Evolutionary conservation across 35 echinoderm and acorn worm genomes (phyloP).

Genomic region (Strongylocentrotus purpuratus): DNA sequence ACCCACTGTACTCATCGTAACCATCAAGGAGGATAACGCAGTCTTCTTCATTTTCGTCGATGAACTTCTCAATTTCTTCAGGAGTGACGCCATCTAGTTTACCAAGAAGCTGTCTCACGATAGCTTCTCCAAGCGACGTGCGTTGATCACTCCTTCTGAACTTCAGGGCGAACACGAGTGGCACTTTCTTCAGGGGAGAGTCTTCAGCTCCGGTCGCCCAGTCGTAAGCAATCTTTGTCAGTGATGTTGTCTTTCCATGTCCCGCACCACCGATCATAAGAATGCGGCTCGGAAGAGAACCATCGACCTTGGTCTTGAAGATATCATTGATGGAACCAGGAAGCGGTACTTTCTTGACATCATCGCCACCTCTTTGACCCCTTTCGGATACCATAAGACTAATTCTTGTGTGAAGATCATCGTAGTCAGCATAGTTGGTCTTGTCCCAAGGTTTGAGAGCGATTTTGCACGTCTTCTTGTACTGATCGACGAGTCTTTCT

Average conservation of each 20-base stretch:
- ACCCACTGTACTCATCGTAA: conserved; percentile 27
- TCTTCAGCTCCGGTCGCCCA: not conserved
- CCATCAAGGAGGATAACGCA: conserved; percentile 26
- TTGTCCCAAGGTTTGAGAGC: conserved; percentile 6
- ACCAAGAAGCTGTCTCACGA: not conserved
- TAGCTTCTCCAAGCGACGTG: conserved; percentile 37
- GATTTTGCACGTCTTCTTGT: conserved; percentile 10
- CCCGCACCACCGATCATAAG: not conserved
- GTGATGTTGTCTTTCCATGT: not conserved
- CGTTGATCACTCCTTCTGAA: not conserved
- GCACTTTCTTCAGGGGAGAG: conserved; percentile 11
- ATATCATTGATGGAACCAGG: conserved; percentile 29
- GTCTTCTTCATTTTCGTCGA: not conserved
- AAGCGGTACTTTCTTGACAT: not conserved
- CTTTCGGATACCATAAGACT: not conserved
- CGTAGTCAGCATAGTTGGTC: not conserved
- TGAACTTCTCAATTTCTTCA: conserved; percentile 28
- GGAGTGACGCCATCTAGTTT: not conserved
- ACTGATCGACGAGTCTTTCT: conserved; percentile 9
- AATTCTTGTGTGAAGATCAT: not conserved
- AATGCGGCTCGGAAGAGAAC: conserved; percentile 5
- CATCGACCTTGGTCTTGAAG: conserved; percentile 24
- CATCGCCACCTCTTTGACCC: not conserved
- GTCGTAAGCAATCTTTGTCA: conserved; percentile 17
- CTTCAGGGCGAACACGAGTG: conserved; percentile 16